Percentiles rank a stretch among this genome's conserved stretches.
These are phyloP conservation scores for Macquaria australasica DNA, from an alignment of 2,113 vertebrate species.

Conservation along the genomic window DNA sequence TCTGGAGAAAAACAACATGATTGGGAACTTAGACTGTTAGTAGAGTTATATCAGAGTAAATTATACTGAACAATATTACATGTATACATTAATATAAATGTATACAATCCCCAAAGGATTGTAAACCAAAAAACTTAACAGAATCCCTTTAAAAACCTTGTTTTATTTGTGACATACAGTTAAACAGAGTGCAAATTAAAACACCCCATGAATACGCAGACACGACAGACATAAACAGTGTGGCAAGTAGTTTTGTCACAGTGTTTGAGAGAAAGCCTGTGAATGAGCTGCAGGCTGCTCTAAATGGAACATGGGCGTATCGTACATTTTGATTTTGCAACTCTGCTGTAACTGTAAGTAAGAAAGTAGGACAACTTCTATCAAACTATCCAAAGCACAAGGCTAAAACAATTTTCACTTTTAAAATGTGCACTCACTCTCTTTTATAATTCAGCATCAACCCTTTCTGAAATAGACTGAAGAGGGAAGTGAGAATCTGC, in stretches of 20 bases:
- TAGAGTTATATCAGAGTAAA: not conserved
- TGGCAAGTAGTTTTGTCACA: not conserved
- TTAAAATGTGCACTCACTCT: not conserved
- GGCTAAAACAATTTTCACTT: not conserved
- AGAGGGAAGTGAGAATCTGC: conserved; percentile 13
- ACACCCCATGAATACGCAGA: not conserved
- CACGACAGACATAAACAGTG: not conserved
- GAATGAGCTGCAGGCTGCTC: not conserved
- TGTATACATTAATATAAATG: not conserved
- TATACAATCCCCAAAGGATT: no score
- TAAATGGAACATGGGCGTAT: not conserved
- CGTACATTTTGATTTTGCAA: not conserved
- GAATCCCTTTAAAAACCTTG: not conserved
- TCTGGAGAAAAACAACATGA: conserved; percentile 76
- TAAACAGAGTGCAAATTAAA: not conserved
- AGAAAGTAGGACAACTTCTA: not conserved
- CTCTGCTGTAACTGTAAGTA: no score
- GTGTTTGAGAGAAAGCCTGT: not conserved
- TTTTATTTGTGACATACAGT: not conserved
- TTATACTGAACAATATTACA: not conserved
- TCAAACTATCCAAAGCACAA: not conserved
- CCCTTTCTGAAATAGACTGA: not conserved
- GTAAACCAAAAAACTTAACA: no score
- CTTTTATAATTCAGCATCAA: not conserved
- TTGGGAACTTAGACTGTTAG: not conserved